Base-by-base conservation (phyloP, 2,888 invertebrate species). In the Mallateleia sp. region DNA sequence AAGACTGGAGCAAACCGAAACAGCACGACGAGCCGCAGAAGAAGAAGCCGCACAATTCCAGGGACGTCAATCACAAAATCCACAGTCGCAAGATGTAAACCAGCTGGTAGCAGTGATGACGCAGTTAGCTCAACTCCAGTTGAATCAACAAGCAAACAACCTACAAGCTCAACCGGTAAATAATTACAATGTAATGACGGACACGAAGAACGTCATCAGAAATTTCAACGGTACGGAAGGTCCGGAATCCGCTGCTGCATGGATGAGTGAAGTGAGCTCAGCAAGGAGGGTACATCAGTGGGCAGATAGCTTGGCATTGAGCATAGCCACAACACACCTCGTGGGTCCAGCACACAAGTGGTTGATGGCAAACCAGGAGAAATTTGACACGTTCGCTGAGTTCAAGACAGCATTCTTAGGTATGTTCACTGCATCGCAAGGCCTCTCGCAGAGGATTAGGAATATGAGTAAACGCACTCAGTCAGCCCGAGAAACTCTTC, bases 321-420 rank as follows among this genome's bases (percentile, higher is more conserved):
- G 42, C 18, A 42, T 60, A 15, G 72, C 47, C 2, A 60, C 72
- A 11, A 45, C 58, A 5, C 58, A 72, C 22, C 15, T 72, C 11
- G 47, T n/a, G 0, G 60, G 60, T 3, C 32, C 58, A 24, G 74
- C 74, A 6, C 25, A 74, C n/a, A 74, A 74, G 34, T 74, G 74
- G 74, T 15, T 54, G 9, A 74, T 74, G 74, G 14, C 32, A 11
- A 32, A 66, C 9, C 58, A 25, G n/a, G n/a, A n/a, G n/a, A n/a
- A n/a, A n/a, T n/a, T n/a, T n/a, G n/a, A n/a, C 58, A 32, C 28
- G 6, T 32, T 6, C 8, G 28, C 28, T 6, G 28, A 4, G 28
- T 28, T 28, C 28, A 28, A 8, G 28, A 8, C 8, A 6, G 28
- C 28, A 4, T 28, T 28, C 28, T 6, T 8, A 8, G 28, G 28